Evolutionary conservation across 2,888 invertebrate genomes (phyloP).

Genomic region (Hoplodrina blanda): DNA sequence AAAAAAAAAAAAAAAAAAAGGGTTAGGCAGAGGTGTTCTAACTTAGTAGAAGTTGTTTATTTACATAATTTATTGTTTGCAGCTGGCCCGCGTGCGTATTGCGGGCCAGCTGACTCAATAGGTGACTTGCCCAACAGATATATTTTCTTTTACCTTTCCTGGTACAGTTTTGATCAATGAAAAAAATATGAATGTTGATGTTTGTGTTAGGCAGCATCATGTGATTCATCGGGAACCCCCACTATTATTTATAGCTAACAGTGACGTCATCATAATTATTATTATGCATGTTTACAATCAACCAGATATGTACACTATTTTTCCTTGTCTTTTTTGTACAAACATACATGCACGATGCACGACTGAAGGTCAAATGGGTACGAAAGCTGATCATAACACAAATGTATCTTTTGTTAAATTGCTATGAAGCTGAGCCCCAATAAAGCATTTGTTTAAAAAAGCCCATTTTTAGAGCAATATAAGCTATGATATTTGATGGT

Average conservation of each 20-base stretch:
- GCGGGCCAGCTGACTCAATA: no score
- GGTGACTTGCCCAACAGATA: no score
- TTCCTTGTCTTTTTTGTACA: slow-evolving; percentile 7
- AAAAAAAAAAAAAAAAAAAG: no score
- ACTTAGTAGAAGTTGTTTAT: no score
- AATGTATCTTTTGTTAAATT: not conserved
- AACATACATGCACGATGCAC: not conserved
- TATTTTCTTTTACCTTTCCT: not conserved
- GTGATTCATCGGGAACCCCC: not conserved
- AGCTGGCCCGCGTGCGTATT: no score
- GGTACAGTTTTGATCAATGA: not conserved
- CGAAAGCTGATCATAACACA: not conserved
- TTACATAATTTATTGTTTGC: no score
- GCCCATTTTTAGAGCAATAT: no score
- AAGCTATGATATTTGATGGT: no score
- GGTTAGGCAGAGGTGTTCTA: no score
- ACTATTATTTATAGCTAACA: not conserved
- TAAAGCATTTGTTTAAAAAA: no score
- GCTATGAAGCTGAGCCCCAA: no score
- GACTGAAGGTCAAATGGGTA: slow-evolving; percentile 8
- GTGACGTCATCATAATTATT: slow-evolving; percentile 11
- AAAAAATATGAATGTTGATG: not conserved
- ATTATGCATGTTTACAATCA: not conserved
- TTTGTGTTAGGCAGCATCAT: not conserved
- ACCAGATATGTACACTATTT: not conserved